Evolutionary conservation across 2,113 vertebrate genomes (phyloP).

Genomic region (Dipodomys ordii): DNA sequence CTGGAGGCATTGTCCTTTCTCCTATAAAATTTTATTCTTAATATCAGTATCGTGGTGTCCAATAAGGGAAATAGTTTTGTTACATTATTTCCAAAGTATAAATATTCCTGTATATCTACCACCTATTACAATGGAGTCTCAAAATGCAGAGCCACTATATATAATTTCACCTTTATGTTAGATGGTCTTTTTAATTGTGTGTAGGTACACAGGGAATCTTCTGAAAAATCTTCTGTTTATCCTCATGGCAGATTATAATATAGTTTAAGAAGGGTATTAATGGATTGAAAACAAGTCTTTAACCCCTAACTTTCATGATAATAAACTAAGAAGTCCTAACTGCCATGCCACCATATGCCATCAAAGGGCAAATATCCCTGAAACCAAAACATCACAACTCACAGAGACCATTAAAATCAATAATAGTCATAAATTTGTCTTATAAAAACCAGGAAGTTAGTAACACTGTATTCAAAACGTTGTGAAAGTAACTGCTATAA

Average conservation of each 20-base stretch:
- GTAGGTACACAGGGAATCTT: neutral
- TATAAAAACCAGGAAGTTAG: constrained; percentile 49
- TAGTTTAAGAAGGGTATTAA: constrained; percentile 39
- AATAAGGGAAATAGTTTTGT: neutral
- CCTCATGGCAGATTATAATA: constrained; percentile 41
- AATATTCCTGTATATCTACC: neutral
- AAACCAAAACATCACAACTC: constrained; percentile 34
- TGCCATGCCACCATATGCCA: constrained; percentile 33
- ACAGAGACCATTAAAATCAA: constrained; percentile 62
- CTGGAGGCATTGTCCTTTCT: neutral
- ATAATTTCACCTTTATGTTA: constrained; percentile 22
- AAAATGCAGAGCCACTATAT: neutral
- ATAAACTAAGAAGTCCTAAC: constrained; percentile 56
- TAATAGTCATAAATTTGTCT: constrained; percentile 59
- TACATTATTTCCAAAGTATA: neutral
- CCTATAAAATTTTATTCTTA: neutral
- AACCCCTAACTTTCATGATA: constrained; percentile 50
- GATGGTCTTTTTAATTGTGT: constrained; percentile 29
- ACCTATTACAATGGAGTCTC: neutral
- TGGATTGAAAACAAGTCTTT: constrained; percentile 44
- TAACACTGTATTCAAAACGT: constrained; percentile 59
- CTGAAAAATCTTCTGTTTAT: constrained; percentile 7
- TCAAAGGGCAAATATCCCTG: neutral
- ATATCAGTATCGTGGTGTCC: neutral
- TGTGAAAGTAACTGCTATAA: neutral